Base-by-base conservation (phyloP, 2,888 invertebrate species). In the Aelia acuminata region DNA sequence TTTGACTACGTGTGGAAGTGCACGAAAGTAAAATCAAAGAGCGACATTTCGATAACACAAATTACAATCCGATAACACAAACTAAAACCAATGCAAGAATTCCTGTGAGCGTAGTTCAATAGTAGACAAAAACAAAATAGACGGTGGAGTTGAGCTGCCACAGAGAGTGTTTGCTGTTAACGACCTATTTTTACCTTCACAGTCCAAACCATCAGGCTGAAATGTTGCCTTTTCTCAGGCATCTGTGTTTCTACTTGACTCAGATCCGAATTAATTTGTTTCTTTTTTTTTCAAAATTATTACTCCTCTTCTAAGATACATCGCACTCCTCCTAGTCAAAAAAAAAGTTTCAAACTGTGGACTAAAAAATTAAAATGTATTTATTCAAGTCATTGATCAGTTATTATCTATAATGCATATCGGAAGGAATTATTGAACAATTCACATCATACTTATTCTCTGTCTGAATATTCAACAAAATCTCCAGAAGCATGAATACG, bases 101-200 rank as follows among this genome's bases (percentile, higher is more conserved):
- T 31, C 35, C 18, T 35, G 31, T 35, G 20, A n/a, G 5, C 15
- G 31, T 1, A 35, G 35, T 35, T 18, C 8, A 35, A 35, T 31
- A 70, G 18, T 35, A 70, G 63, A 70, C 63, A 70, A 70, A 75
- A 80, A 80, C 80, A 80, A 39, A 15, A 18, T 3, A 20, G 18
- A 0, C 5, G 31, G 31, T 31, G 26, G 43, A 47, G 80, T 7
- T 20, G 75, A 22, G 43, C 11, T 13, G 43, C 11, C n/a, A n/a
- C 11, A 13, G 80, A 35, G 31, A 26, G 22, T 80, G 80, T 80
- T 80, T 80, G 39, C 43, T 47, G 39, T 80, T 75, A 80, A 80
- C 80, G 80, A 80, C 80, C 80, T 80, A 80, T 80, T 80, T 80
- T 80, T 80, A 80, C 80, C 80, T 80, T 43, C 43, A 13, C 43